These are phyloP conservation scores for Lonchura striata DNA, from an alignment of 2,113 vertebrate species.

Conservation along the genomic window DNA sequence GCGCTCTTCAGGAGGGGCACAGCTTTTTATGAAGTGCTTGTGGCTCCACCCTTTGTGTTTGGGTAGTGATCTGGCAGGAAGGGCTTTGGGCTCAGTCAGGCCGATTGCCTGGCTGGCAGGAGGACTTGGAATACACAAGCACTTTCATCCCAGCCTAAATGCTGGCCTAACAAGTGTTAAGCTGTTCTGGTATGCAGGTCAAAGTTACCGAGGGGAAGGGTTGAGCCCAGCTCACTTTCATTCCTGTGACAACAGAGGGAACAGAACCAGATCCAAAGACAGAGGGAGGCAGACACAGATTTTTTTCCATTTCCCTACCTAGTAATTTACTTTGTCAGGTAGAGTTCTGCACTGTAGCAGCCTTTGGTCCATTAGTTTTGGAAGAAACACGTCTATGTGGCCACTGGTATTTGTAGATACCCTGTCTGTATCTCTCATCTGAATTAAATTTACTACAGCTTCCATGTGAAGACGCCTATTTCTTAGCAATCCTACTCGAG, in stretches of 20 bases:
- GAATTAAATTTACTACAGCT: neutral
- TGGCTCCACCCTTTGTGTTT: neutral
- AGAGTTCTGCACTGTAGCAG: neutral
- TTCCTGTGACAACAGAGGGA: neutral
- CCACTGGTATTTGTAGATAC: neutral
- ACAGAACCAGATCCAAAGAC: neutral
- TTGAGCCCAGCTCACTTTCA: neutral
- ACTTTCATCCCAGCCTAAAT: neutral
- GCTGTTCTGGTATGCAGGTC: neutral
- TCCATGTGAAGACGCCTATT: accelerated
- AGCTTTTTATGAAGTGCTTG: accelerated
- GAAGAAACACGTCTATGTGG: neutral
- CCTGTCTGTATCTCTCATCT: neutral
- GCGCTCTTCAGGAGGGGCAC: neutral
- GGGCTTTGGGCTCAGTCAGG: accelerated
- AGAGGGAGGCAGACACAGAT: neutral
- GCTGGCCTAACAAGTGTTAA: neutral
- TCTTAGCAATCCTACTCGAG: neutral
- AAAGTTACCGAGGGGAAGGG: neutral
- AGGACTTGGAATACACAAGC: neutral
- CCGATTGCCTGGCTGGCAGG: accelerated
- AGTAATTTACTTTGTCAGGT: neutral
- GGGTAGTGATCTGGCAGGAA: neutral
- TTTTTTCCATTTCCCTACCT: neutral
- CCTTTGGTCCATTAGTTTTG: neutral